Evolutionary conservation across 1,140 invertebrate genomes (phyloP).

Genomic region (Drosophila punjabiensis): DNA sequence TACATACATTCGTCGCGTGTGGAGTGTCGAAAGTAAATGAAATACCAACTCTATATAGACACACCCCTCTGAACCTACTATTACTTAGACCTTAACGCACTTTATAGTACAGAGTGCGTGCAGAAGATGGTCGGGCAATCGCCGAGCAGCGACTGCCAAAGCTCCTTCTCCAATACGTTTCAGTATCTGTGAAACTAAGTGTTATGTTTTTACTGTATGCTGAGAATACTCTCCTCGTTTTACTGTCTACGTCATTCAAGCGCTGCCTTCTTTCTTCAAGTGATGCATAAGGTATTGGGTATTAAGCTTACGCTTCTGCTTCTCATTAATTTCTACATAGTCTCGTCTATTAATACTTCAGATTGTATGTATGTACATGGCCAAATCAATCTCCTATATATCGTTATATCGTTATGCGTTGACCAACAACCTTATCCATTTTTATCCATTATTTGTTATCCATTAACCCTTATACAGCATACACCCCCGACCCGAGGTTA

Average conservation of each 20-base stretch:
- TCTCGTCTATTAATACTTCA: conserved; percentile 75
- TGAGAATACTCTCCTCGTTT: conserved; percentile 14
- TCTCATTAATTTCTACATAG: conserved; percentile 38
- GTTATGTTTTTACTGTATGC: not conserved
- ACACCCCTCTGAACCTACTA: conserved; percentile 31
- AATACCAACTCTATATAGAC: conserved; percentile 7
- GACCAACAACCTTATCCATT: conserved; percentile 19
- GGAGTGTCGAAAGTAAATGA: conserved; percentile 13
- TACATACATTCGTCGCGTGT: conserved; percentile 38
- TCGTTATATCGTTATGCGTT: conserved; percentile 2
- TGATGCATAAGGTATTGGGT: not conserved
- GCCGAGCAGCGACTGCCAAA: conserved; percentile 7
- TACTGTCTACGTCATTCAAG: conserved; percentile 16
- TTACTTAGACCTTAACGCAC: conserved; percentile 23
- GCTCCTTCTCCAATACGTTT: conserved; percentile 10
- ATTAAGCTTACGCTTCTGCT: conserved; percentile 2
- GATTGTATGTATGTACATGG: conserved; percentile 70
- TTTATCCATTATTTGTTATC: not conserved
- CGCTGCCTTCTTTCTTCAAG: conserved; percentile 7
- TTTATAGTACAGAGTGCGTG: not conserved
- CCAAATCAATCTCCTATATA: conserved; percentile 48
- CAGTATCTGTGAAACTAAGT: conserved; percentile 13
- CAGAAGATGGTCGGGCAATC: not conserved
- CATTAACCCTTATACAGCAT: not conserved
- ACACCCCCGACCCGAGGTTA: conserved; percentile 4